Conservation (phyloP, 2,113 vertebrate genomes). For the Azemiops feae region DNA sequence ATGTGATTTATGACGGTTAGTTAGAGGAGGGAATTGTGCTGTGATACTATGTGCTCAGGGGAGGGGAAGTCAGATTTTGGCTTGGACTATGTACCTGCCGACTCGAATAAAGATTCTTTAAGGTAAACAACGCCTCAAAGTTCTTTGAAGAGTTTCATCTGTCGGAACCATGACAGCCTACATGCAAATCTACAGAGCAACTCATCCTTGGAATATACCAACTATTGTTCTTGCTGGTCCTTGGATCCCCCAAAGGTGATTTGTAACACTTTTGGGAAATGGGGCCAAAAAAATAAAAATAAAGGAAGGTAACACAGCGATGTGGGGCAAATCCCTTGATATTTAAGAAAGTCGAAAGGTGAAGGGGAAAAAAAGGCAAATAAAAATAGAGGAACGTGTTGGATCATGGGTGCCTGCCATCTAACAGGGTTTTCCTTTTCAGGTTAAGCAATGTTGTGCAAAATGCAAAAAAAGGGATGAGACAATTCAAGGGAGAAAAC, state of each 20-base stretch:
- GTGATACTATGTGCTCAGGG: too few species aligned
- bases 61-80: too few species aligned
- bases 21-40: too few species aligned
- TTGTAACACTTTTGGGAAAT: background rate
- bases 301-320: background rate
- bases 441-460: background rate
- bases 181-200: background rate
- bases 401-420: background rate
- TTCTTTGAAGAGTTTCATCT: too few species aligned
- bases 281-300: background rate
- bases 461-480: background rate
- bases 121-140: too few species aligned
- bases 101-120: too few species aligned
- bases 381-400: background rate
- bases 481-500: background rate
- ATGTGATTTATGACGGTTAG: too few species aligned
- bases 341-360: background rate
- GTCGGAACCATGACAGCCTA: too few species aligned
- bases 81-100: too few species aligned
- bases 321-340: background rate
- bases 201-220: background rate
- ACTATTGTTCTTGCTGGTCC: background rate
- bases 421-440: background rate
- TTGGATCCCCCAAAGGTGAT: background rate
- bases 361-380: background rate